These are phyloP conservation scores for Ictidomys tridecemlineatus DNA, from an alignment of 2,113 vertebrate genomes.

Conservation along the genomic window DNA sequence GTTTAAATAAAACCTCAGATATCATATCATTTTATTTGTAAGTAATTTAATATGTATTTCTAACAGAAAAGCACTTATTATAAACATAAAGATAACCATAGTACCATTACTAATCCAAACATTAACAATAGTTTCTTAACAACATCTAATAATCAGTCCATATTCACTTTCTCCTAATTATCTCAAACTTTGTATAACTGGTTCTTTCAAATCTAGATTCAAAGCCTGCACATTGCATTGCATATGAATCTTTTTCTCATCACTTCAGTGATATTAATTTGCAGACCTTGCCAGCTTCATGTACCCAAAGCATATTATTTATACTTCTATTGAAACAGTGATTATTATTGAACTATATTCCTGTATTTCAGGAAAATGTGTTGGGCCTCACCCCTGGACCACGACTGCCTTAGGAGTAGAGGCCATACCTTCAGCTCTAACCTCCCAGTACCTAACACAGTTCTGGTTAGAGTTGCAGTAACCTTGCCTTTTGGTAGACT, in stretches of 20 bases:
- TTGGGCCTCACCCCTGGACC: neutral
- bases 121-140: neutral
- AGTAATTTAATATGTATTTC: neutral
- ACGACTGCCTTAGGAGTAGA: neutral
- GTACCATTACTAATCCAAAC: neutral
- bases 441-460: neutral
- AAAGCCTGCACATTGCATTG: neutral
- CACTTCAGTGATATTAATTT: neutral
- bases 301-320: neutral
- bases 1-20: neutral
- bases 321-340: neutral
- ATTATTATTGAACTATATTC: neutral
- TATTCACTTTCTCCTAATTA: neutral
- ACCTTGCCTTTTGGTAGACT: neutral
- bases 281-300: too few relatives aligned
- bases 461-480: neutral
- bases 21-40: neutral
- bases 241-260: neutral
- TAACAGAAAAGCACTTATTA: neutral
- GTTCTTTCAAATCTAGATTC: neutral
- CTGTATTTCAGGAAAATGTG: neutral
- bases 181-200: neutral
- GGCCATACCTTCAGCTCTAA: neutral
- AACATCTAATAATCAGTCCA: neutral
- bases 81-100: neutral